These are phyloP conservation scores for Drosophila nr. perissopoda DNA, from an alignment of 2,888 invertebrate genomes.

Conservation along the genomic window DNA sequence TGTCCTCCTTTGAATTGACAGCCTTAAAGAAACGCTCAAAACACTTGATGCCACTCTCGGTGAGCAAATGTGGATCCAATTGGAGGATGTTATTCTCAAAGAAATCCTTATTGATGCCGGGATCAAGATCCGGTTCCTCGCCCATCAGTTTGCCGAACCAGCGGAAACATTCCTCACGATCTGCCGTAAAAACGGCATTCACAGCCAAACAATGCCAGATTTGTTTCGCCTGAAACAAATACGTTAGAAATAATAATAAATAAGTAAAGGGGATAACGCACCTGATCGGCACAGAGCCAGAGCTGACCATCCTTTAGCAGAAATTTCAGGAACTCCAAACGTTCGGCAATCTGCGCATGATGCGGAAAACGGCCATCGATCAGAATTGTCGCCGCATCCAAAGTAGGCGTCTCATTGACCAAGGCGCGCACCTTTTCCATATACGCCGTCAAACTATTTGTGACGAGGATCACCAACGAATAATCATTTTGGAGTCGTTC, in stretches of 20 bases:
- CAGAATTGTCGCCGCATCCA: conserved; percentile 89
- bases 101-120: conserved; percentile 97
- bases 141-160: conserved; percentile 99
- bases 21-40: conserved; percentile 89
- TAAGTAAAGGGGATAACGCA: conserved; percentile 27
- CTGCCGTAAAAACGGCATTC: conserved; percentile 95
- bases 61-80: conserved; percentile 94
- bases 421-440: conserved; percentile 92
- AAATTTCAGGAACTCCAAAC: conserved; percentile 96
- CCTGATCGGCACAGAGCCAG: conserved; percentile 97
- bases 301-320: conserved; percentile 97
- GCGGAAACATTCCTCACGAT: conserved; percentile 98
- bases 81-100: conserved; percentile 97
- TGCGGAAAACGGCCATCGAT: conserved; percentile 97
- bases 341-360: conserved; percentile 95
- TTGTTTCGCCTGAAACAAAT: conserved; percentile 90
- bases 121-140: conserved; percentile 98
- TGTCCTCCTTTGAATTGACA: conserved; percentile 97
- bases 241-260: conserved; percentile 26
- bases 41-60: conserved; percentile 97
- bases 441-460: conserved; percentile 95
- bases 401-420: conserved; percentile 86
- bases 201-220: conserved; percentile 98
- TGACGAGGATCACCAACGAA: conserved; percentile 96
- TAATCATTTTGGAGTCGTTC: conserved; percentile 96